A percentile compares a stretch with the other conserved stretches of the same genome.
Evolutionary conservation across 2,888 invertebrate species (phyloP).

Genomic region (Caenorhabditis sp.): DNA sequence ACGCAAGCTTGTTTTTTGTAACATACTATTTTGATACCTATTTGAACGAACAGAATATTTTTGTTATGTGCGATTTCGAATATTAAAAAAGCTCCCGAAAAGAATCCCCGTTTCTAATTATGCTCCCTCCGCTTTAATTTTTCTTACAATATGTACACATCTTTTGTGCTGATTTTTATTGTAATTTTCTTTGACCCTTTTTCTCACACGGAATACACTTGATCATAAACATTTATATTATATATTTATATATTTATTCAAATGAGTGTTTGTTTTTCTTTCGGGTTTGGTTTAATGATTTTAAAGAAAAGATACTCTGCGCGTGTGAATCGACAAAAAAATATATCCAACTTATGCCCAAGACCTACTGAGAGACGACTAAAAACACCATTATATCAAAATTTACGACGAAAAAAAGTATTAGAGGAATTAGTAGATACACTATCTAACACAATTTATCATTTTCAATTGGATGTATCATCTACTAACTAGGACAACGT

Average conservation of each 20-base stretch:
- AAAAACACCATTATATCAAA: no score
- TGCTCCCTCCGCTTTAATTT: background rate
- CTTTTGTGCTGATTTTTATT: background rate
- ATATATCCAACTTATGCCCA: no score
- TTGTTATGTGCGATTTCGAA: background rate
- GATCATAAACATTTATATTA: background rate
- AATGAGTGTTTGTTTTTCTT: background rate
- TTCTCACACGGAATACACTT: background rate
- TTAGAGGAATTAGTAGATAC: no score
- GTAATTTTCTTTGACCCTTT: background rate
- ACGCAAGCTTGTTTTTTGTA: background rate
- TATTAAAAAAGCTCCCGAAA: background rate
- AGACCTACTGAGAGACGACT: no score
- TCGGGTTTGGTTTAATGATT: background rate
- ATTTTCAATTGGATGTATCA: no score
- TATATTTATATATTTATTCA: no score
- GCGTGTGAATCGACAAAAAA: no score
- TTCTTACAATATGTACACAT: background rate
- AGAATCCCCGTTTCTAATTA: background rate
- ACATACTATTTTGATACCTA: no score
- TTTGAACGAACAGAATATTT: background rate
- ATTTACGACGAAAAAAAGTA: no score
- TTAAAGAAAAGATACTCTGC: background rate
- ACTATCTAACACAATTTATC: no score
- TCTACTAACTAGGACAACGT: no score